Evolutionary conservation across 2,888 invertebrate species (phyloP), one percentile per base, ranked within the genome.

Genomic region (Microdon myrmicae): DNA sequence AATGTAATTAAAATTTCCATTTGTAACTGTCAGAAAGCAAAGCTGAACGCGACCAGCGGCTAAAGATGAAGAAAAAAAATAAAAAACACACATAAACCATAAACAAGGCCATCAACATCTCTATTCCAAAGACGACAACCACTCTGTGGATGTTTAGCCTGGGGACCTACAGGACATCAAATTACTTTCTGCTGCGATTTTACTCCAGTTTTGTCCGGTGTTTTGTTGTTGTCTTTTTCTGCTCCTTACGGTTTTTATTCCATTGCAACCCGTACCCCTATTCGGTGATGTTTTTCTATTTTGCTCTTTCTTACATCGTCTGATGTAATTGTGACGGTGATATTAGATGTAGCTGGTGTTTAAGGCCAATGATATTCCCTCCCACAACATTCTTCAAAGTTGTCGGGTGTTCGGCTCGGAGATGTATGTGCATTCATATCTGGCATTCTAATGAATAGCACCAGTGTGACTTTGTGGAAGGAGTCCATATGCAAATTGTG

Each of bases 401-500:
- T n/a, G n/a, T n/a, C n/a, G n/a, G n/a, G n/a, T n/a, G n/a, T n/a
- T n/a, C n/a, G n/a, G n/a, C n/a, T n/a, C n/a, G n/a, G n/a, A n/a
- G n/a, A n/a, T n/a, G n/a, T n/a, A n/a, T n/a, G n/a, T n/a, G n/a
- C n/a, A n/a, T n/a, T n/a, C n/a, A n/a, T n/a, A n/a, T n/a, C n/a
- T n/a, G n/a, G n/a, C n/a, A n/a, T n/a, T n/a, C 64, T 64, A 64
- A 64, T 64, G 64, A 64, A 64, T 58, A 45, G 32, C 41, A 32
- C 37, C 43, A 32, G 47, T 53, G 47, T 47, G 34, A 35, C 45
- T n/a, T 31, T 13, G 45, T 41, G 23, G n/a, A n/a, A n/a, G n/a
- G n/a, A 58, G 51, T 51, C 41, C 51, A 58, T 64, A 64, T 51
- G 64, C 64, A 64, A 64, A 58, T 64, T 58, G 64, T 53, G 56